Percentiles rank a stretch among this genome's conserved stretches.
Conservation (phyloP, 2,113 vertebrate species). For the Desmodus rotundus region DNA sequence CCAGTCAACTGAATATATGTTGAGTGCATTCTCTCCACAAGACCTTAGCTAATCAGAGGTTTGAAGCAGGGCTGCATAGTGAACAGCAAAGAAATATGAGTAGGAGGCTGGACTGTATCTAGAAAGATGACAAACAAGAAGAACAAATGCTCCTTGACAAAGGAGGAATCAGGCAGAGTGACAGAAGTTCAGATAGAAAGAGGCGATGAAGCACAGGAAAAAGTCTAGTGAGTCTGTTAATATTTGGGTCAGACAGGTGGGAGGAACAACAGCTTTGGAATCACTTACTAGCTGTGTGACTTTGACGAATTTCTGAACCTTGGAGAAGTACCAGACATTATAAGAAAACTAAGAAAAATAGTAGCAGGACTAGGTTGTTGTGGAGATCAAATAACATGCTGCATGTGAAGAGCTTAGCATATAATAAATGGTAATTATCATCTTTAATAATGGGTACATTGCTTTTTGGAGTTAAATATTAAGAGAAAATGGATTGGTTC, state of each 20-base stretch:
- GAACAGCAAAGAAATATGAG: neutral
- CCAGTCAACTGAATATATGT: too few species aligned
- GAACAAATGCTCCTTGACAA: too few species aligned
- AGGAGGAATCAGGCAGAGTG: neutral
- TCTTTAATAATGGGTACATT: neutral
- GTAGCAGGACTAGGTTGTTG: neutral
- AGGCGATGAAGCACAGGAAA: too few species aligned
- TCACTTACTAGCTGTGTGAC: neutral
- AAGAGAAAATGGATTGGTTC: neutral
- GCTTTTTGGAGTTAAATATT: neutral
- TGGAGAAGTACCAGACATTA: neutral
- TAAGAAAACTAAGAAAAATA: neutral
- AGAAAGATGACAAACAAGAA: neutral
- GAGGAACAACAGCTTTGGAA: neutral
- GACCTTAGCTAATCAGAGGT: too few species aligned
- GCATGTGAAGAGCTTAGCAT: neutral
- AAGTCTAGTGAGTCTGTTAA: neutral
- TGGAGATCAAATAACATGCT: neutral
- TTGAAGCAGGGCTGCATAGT: too few species aligned
- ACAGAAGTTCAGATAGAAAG: neutral
- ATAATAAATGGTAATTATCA: neutral
- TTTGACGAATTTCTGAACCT: neutral
- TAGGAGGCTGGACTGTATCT: neutral
- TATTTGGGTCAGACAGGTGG: neutral
- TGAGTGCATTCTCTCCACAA: too few species aligned